These are phyloP conservation scores for Heteronetta atricapilla DNA, from an alignment of 2,113 vertebrate species.

Conservation along the genomic window DNA sequence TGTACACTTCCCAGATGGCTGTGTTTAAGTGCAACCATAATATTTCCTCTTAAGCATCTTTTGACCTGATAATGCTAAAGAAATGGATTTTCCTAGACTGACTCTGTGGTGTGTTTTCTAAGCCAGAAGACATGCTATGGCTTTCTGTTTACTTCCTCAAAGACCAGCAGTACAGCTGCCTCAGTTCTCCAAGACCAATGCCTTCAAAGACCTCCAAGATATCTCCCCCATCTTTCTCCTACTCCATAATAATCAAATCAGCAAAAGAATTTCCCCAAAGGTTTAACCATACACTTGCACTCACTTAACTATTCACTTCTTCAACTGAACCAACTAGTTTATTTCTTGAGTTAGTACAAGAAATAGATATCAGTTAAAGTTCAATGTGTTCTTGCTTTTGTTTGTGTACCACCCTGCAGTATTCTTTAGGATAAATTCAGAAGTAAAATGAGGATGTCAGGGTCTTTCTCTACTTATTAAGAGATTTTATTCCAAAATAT, in stretches of 20 bases:
- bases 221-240: neutral
- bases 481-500: neutral
- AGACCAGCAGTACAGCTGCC: neutral
- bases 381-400: neutral
- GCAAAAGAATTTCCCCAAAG: neutral
- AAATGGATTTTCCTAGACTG: neutral
- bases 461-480: neutral
- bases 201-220: neutral
- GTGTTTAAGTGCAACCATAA: neutral
- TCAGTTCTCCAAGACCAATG: neutral
- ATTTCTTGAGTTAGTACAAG: neutral
- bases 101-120: neutral
- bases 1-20: neutral
- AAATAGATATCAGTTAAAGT: neutral
- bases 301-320: neutral
- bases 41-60: neutral
- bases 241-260: neutral
- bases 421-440: neutral
- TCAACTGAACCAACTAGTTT: neutral
- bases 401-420: neutral
- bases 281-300: neutral
- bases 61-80: neutral
- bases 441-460: neutral
- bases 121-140: neutral
- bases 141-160: neutral